Conservation (phyloP, 2,113 vertebrate genomes). For the Elgaria multicarinata region DNA sequence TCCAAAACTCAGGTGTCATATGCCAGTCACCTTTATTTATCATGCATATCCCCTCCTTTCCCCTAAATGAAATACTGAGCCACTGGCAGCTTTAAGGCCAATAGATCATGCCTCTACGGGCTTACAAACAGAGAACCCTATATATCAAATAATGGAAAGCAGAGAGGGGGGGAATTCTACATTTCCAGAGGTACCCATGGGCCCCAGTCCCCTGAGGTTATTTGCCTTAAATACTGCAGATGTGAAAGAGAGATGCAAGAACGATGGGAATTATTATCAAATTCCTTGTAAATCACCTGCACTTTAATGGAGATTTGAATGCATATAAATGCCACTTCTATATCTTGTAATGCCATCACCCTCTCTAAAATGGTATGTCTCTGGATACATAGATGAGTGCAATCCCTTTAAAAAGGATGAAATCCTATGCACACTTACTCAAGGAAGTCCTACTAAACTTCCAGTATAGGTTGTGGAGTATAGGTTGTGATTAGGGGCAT, state of each 20-base stretch:
- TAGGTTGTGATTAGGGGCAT: too few species aligned
- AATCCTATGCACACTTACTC: background rate
- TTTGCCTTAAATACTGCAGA: constrained; percentile 22
- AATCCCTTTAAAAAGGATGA: background rate
- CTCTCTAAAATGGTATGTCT: background rate
- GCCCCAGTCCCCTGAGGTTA: background rate
- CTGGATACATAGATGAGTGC: background rate
- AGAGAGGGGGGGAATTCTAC: background rate
- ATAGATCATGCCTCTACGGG: background rate
- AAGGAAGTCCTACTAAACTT: background rate
- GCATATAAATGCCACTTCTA: background rate
- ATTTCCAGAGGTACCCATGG: background rate
- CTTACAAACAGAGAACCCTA: background rate
- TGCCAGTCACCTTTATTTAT: background rate
- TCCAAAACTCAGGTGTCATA: background rate
- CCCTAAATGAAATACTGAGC: background rate
- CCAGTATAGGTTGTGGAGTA: too few species aligned
- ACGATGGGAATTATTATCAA: background rate
- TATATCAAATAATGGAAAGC: background rate
- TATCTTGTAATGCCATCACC: background rate
- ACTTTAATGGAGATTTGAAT: background rate
- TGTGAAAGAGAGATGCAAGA: background rate
- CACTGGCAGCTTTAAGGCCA: constrained; percentile 13
- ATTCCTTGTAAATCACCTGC: background rate
- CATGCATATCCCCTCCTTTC: constrained; percentile 1